Base-by-base conservation (phyloP, 2,797 vertebrate species). In the Nannoperca obscura region DNA sequence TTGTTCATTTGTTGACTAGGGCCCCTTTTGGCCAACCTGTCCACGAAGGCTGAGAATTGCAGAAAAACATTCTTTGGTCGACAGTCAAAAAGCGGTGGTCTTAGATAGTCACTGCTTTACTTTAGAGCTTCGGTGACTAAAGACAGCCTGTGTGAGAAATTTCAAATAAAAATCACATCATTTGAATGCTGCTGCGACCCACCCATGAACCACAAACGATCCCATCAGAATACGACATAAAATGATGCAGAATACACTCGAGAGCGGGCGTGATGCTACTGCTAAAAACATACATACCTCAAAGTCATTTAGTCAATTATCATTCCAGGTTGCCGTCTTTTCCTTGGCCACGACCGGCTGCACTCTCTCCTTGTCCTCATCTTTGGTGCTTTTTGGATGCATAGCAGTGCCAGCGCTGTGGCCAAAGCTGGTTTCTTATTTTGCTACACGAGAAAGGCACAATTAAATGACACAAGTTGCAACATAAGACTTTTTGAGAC, bases 401-500 rank as follows among this genome's bases (percentile, higher is more conserved):
- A 50, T 8, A 22, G 12, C 20, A 19, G 50, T 52, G 17, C 3
- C 44, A 46, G 44, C 44, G 2, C 44, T 46, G 27, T 12, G 15
- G 14, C 4, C 46, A 44, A 42, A 44, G 54, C 15, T 42, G 50
- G 52, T 44, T 65, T 57, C 70, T 40, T 17, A 40, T 40, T 57
- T 40, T 42, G 13, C 27, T 42, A 4, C 20, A 54, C 8, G 5
- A 55, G 19, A 49, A 19, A 17, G 2, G 30, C 8, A 12, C 27
- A 42, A n/a, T 40, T 62, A 0, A 22, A 27, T 61, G 47, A 60
- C 71, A 46, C 46, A 59, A 40, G 66, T 63, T 59, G 24, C n/a
- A 4, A 44, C 19, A 27, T 5, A 36, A 19, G 55, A 40, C 8
- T 64, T 52, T 32, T 22, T 42, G 14, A 14, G 9, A 58, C n/a